These are phyloP conservation scores for Platycheirus albimanus DNA, from an alignment of 2,888 invertebrate genomes.

Conservation along the genomic window DNA sequence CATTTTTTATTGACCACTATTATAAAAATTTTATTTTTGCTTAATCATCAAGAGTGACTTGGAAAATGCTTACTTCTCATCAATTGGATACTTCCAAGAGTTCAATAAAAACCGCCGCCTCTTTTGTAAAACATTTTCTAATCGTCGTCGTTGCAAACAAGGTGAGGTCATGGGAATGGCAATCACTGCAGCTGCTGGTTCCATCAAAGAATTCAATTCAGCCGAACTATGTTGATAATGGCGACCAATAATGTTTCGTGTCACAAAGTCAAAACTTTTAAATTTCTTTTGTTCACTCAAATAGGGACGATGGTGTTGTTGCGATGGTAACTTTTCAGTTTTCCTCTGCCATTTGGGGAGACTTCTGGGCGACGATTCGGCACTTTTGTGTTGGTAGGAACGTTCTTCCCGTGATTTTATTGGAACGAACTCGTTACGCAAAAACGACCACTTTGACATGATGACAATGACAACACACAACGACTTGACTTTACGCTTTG, in stretches of 20 bases:
- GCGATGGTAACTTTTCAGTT: conserved; percentile 42
- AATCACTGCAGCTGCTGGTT: conserved; percentile 9
- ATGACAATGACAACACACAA: too few species aligned
- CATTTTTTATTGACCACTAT: too few species aligned
- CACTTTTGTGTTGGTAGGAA: conserved; percentile 34
- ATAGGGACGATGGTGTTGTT: conserved; percentile 37
- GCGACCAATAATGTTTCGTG: conserved; percentile 73
- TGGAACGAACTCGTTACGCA: conserved; percentile 75
- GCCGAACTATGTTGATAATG: conserved; percentile 75
- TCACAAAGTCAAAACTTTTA: conserved; percentile 64
- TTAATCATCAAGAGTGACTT: background rate
- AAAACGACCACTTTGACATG: conserved; percentile 76
- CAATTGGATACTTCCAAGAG: conserved; percentile 38
- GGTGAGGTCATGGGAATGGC: conserved; percentile 36
- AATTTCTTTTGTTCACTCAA: conserved; percentile 58
- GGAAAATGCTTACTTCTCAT: conserved; percentile 38
- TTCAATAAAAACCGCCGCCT: conserved; percentile 50
- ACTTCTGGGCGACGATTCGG: conserved; percentile 52
- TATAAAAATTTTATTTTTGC: too few species aligned
- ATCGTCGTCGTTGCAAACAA: conserved; percentile 42
- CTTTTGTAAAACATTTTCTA: conserved; percentile 56
- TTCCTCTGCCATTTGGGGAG: conserved; percentile 58
- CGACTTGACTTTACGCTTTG: too few species aligned
- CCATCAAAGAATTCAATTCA: conserved; percentile 39
- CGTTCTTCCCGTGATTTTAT: conserved; percentile 26